Base-by-base conservation (phyloP, 2,113 vertebrate genomes). In the Brachionichthys hirsutus region DNA sequence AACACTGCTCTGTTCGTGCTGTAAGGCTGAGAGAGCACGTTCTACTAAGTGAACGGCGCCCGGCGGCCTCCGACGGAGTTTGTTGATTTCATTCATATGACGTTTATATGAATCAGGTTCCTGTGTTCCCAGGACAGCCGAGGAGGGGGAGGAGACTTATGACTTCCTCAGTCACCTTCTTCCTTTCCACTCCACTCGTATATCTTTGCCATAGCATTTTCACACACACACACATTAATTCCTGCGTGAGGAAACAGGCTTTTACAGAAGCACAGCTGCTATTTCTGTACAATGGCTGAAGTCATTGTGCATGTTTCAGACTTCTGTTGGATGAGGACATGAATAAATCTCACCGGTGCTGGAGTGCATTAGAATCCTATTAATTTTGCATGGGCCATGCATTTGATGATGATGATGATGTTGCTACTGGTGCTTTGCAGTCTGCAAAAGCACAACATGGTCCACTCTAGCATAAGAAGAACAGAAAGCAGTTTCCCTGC, bases 81-180 rank as follows among this genome's bases (percentile, higher is more conserved):
- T 4, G n/a, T 45, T 61, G 53, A 68, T 72, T 71, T 75, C 55
- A 75, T 72, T 67, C 63, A 73, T 30, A 52, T 8, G 47, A 45
- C 36, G 12, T 38, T 38, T 38, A 35, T 60, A 17, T 30, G 24
- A 30, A 30, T 30, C 24, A 56, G 54, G 54, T 68, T 75, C 43
- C 58, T 41, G 48, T 46, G 58, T 67, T 62, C 72, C 60, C 55
- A 55, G 44, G 45, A 50, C 17, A 46, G 50, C 45, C 16, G 8
- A 44, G 50, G 40, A 45, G 38, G 12, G n/a, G 52, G 15, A 8
- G 40, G 50, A 34, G 60, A 65, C 38, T 36, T 56, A 69, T 51
- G 51, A 65, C 55, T 52, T 73, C 66, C 62, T 63, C 43, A 12
- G n/a, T 44, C 57, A 42, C 19, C 54, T 48, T 40, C 24, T 30